phyloP scores from a whole-genome alignment of 2,888 invertebrate genomes.

The Stenolophus ochropezus region DNA sequence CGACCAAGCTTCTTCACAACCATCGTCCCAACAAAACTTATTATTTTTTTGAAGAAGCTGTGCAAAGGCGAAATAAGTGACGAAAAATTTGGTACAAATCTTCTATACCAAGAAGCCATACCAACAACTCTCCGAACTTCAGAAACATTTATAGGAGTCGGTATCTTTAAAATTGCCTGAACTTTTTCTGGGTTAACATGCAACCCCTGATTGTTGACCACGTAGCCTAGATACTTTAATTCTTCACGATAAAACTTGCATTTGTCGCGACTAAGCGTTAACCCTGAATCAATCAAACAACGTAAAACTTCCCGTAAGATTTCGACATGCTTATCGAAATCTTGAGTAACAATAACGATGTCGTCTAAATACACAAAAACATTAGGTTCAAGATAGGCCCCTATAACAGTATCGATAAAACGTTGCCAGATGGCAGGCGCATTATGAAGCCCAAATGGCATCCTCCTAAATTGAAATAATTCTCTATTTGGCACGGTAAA shows the following conservation, averaged over 20 bases:
- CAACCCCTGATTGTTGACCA: conserved; percentile 21
- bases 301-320: not conserved
- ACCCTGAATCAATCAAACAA: not conserved
- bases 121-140: not conserved
- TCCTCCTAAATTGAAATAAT: conserved; percentile 66
- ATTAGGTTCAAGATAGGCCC: not conserved
- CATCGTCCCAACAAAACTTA: not conserved
- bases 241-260: conserved; percentile 35
- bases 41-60: not conserved
- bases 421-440: not conserved
- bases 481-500: conserved; percentile 66
- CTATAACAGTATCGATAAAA: not conserved
- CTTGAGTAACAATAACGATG: not conserved
- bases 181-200: conserved; percentile 53
- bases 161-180: conserved; percentile 44
- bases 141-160: not conserved
- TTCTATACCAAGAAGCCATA: not conserved
- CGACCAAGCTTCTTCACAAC: not conserved
- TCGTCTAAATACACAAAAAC: not conserved
- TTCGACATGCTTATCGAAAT: too few species aligned
- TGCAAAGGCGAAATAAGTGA: not conserved
- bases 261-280: conserved; percentile 19
- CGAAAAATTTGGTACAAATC: not conserved
- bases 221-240: conserved; percentile 48
- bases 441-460: not conserved